These are phyloP conservation scores for Nudaria mundana DNA, from an alignment of 2,888 invertebrate genomes.

Conservation along the genomic window DNA sequence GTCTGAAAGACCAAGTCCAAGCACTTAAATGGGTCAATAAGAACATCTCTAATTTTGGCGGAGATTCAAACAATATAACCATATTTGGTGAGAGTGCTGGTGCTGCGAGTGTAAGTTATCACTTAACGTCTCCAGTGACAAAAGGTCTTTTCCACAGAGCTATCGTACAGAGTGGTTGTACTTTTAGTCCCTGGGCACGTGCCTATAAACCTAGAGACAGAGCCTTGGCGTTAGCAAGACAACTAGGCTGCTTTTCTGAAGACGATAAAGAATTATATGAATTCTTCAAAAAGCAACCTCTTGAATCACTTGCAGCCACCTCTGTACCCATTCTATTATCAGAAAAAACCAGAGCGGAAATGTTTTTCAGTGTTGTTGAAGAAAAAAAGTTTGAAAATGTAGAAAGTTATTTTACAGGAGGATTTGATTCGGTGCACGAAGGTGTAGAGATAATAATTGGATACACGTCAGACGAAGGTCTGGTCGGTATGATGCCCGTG, in stretches of 20 bases:
- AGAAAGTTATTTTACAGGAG: slow-evolving; percentile 39
- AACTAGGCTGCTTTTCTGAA: slow-evolving; percentile 29
- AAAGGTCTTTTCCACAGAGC: slow-evolving; percentile 50
- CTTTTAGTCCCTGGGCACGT: slow-evolving; percentile 77
- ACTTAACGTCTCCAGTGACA: slow-evolving; percentile 51
- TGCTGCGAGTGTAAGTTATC: slow-evolving; percentile 37
- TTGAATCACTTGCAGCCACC: slow-evolving; percentile 17
- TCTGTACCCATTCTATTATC: slow-evolving; percentile 16
- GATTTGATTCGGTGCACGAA: slow-evolving; percentile 61
- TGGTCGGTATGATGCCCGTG: slow-evolving; percentile 11
- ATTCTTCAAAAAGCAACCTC: slow-evolving; percentile 28
- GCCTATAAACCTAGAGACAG: slow-evolving; percentile 65
- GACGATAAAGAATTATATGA: slow-evolving; percentile 17
- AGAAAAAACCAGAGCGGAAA: slow-evolving; percentile 3
- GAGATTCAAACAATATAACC: slow-evolving; percentile 41
- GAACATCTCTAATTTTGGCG: slow-evolving; percentile 41
- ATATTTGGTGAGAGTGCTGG: slow-evolving; percentile 53
- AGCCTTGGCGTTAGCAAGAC: slow-evolving; percentile 28
- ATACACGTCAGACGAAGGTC: slow-evolving; percentile 84
- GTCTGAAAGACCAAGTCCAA: slow-evolving; percentile 44
- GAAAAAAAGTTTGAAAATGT: slow-evolving; percentile 34
- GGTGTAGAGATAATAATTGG: slow-evolving; percentile 85
- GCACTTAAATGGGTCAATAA: slow-evolving; percentile 42
- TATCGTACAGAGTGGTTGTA: slow-evolving; percentile 85
- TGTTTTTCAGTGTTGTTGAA: slow-evolving; percentile 29